These are phyloP conservation scores for Machimus rusticus DNA, from an alignment of 2,888 invertebrate species.

Conservation along the genomic window DNA sequence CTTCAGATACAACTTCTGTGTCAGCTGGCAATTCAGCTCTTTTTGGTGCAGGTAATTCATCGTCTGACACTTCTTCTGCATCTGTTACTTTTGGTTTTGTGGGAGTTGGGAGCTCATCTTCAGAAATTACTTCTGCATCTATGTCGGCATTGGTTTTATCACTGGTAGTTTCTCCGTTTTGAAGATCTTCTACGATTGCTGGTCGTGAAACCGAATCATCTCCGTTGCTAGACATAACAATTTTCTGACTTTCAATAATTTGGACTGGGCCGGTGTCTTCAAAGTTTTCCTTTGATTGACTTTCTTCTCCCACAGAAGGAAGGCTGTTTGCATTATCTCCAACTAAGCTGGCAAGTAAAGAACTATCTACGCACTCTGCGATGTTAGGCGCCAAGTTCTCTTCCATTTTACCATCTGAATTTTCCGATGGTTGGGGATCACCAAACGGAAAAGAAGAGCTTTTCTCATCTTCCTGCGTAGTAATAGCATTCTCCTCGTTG, in stretches of 20 bases:
- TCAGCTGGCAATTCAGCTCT: slow-evolving; percentile 76
- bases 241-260: slow-evolving; percentile 53
- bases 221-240: slow-evolving; percentile 44
- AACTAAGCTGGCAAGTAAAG: slow-evolving; percentile 60
- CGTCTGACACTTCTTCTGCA: slow-evolving; percentile 83
- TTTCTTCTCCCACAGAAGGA: slow-evolving; percentile 60
- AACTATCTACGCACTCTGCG: slow-evolving; percentile 58
- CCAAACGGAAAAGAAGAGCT: slow-evolving; percentile 63
- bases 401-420: slow-evolving; percentile 58
- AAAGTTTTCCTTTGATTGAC: slow-evolving; percentile 46
- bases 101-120: slow-evolving; percentile 79
- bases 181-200: slow-evolving; percentile 58
- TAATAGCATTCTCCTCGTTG: not conserved
- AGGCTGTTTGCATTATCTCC: slow-evolving; percentile 63
- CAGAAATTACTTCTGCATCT: slow-evolving; percentile 85
- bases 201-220: slow-evolving; percentile 59
- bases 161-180: slow-evolving; percentile 51
- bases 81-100: slow-evolving; percentile 80
- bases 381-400: slow-evolving; percentile 51
- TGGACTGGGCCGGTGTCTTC: slow-evolving; percentile 52
- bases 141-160: slow-evolving; percentile 63
- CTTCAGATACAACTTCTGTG: slow-evolving; percentile 82
- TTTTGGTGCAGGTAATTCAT: slow-evolving; percentile 76
- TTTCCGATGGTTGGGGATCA: slow-evolving; percentile 57
- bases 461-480: slow-evolving; percentile 56